These are phyloP conservation scores for Halichondria panicea DNA, from an alignment of 37 sponge, comb jelly and placozoan genomes.

Conservation along the genomic window DNA sequence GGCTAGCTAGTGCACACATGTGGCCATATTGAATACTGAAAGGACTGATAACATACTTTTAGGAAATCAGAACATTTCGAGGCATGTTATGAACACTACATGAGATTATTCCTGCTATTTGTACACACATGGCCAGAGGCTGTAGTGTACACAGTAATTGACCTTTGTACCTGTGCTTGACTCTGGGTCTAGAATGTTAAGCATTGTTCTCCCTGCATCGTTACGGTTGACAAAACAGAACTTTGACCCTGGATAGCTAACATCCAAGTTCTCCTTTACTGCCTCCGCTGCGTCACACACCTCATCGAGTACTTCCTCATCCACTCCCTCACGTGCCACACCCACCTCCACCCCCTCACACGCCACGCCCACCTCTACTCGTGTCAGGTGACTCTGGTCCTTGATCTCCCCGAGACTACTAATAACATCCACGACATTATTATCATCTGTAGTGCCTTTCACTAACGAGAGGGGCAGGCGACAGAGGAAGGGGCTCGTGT, in stretches of 20 bases:
- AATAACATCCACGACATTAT: no score
- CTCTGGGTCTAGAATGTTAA: conserved; percentile 79
- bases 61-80: no score
- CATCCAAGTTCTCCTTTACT: conserved; percentile 36
- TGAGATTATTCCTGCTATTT: no score
- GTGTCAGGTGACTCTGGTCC: conserved; percentile 40
- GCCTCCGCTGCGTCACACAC: conserved; percentile 23
- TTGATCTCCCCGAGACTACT: conserved; percentile 1
- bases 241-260: background rate
- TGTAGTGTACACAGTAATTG: no score
- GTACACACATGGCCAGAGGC: no score
- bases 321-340: background rate
- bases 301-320: background rate
- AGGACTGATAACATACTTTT: no score
- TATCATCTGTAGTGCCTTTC: background rate
- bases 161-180: conserved; percentile 7
- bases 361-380: conserved; percentile 45
- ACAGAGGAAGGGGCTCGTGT: conserved; percentile 43
- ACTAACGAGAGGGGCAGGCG: conserved; percentile 26
- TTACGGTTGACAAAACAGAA: conserved; percentile 55
- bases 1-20: no score
- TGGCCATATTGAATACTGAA: no score
- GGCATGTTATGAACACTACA: no score
- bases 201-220: conserved; percentile 43
- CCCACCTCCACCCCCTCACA: background rate